These are phyloP conservation scores for Neofelis nebulosa DNA, from an alignment of 2,113 vertebrate genomes.

Conservation along the genomic window DNA sequence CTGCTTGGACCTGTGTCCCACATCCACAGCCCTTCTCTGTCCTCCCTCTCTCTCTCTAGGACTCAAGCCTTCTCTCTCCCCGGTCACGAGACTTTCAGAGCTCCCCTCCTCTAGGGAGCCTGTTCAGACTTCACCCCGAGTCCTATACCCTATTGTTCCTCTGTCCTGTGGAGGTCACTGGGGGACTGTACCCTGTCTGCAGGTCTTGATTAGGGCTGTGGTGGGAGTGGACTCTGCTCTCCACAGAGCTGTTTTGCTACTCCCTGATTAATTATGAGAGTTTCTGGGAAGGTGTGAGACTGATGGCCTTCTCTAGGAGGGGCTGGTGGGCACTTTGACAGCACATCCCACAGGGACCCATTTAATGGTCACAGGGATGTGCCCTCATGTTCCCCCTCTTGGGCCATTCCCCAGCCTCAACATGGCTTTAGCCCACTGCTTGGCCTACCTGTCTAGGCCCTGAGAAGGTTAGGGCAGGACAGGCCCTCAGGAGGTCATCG, in stretches of 20 bases:
- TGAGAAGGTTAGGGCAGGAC: neutral
- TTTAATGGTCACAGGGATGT: neutral
- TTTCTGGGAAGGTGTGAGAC: neutral
- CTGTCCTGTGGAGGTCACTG: neutral
- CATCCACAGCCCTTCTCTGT: neutral
- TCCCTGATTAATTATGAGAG: neutral
- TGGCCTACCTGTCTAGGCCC: neutral
- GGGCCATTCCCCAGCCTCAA: neutral
- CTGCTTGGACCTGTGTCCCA: neutral
- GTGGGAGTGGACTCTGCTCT: neutral
- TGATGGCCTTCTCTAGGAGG: neutral
- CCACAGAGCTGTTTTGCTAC: neutral
- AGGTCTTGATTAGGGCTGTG: too few species aligned
- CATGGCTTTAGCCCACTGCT: neutral
- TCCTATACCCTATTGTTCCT: neutral
- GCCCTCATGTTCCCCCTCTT: neutral
- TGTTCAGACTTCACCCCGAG: neutral
- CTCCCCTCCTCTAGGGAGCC: neutral
- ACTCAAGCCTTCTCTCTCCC: neutral
- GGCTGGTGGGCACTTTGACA: neutral
- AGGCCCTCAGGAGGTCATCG: neutral
- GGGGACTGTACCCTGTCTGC: neutral
- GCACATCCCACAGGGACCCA: neutral
- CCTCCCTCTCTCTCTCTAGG: neutral
- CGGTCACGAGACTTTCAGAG: neutral